Base-by-base conservation (phyloP, 2,797 vertebrate genomes). In the Aplochiton taeniatus region DNA sequence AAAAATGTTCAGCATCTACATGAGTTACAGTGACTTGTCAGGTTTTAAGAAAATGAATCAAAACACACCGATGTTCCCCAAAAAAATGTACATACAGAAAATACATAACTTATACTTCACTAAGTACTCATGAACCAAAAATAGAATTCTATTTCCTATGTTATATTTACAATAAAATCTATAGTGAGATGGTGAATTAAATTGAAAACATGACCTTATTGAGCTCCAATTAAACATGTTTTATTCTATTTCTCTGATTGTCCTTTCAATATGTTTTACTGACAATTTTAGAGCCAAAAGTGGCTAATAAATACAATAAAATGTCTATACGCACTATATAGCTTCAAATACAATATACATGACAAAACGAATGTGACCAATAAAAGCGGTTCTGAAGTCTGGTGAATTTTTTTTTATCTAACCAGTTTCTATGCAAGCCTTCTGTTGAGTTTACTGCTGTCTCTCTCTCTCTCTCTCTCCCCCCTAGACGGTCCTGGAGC, bases 61-160 rank as follows among this genome's bases (percentile, higher is more conserved):
- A 75, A 42, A 74, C 44, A 63, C 68, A 69, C 61, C 58, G 77
- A 86, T 65, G 70, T 59, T 61, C 66, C n/a, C n/a, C n/a, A n/a
- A n/a, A 74, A 77, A 68, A 65, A 31, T 69, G 73, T 81, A 81
- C 44, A 72, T 85, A 88, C 83, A 82, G 76, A 81, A 92, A 94
- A 95, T 93, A 94, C 94, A 97, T 96, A 98, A 98, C 91, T 96
- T 97, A 96, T 93, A 94, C 90, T 93, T 95, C 91, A 94, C 93
- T 93, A 95, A 91, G 88, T 91, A 95, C 90, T 87, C 90, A 92
- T 93, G 93, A 95, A 95, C 93, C n/a, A 96, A 96, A 97, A 98
- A 98, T 95, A 98, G 91, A 95, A 93, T 91, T 95, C 92, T 94
- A 95, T 95, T 93, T 95, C 92, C 95, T 96, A 96, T 96, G 94